Base-by-base conservation (phyloP, 2,888 invertebrate genomes). In the Lampropteryx suffumata region DNA sequence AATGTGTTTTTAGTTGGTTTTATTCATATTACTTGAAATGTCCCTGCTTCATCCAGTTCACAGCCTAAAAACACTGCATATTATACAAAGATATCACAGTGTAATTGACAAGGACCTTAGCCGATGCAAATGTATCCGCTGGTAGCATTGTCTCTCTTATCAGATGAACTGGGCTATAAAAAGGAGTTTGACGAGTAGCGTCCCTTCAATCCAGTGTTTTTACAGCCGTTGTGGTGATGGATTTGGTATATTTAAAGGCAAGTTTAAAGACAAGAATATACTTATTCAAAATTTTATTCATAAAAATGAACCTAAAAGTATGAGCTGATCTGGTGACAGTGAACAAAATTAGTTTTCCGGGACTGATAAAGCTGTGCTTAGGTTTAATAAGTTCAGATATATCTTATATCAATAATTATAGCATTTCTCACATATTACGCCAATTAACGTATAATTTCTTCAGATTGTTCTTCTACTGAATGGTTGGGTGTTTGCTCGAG, bases 61-160 rank as follows among this genome's bases (percentile, higher is more conserved):
- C 24, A 5, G 24, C 14, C 27, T 27, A 34, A 34, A 33, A 42
- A 27, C 12, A 14, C 14, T 14, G n/a, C n/a, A n/a, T n/a, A 7
- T 26, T 73, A 78, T 71, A 73, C 70, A 76, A 69, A 72, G 71
- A 65, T 71, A 76, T 74, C 71, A 65, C 65, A 51, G 48, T 69
- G 75, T 82, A 82, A 83, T 84, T 82, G 82, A 83, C 82, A 82
- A 78, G 80, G 79, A 81, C 83, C 79, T 82, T 78, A 73, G 77
- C 70, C 73, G 76, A 81, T 73, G 79, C 73, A 71, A 76, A 76
- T 78, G 64, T 73, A 79, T 77, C 78, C 82, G 76, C 71, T 60
- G 73, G 59, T 65, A 63, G 47, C 71, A 83, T 83, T 84, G 82
- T 83, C 73, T 64, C 62, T 57, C 60, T 80, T 83, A 84, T 84